Evolutionary conservation across 2,888 invertebrate genomes (phyloP).

Genomic region (Reticulitermes lucifugus): DNA sequence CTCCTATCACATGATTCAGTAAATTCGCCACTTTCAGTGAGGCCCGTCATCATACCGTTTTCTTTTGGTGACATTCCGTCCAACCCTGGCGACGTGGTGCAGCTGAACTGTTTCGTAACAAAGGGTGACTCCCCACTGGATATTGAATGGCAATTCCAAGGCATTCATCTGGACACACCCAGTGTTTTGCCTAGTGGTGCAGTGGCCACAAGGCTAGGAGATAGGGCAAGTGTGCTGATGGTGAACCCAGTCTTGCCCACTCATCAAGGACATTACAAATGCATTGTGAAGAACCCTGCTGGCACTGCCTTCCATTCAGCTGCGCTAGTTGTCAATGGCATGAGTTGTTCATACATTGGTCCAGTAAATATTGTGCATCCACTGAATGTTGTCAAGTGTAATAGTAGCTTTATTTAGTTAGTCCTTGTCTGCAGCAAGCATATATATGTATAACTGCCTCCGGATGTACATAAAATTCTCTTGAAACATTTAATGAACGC

Average conservation of each 20-base stretch:
- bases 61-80: slow-evolving; percentile 72
- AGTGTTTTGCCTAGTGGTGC: slow-evolving; percentile 61
- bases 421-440: background rate
- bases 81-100: slow-evolving; percentile 68
- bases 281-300: slow-evolving; percentile 73
- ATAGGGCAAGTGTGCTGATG: slow-evolving; percentile 75
- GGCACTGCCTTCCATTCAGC: slow-evolving; percentile 72
- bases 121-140: slow-evolving; percentile 78
- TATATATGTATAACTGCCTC: too few species aligned
- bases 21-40: slow-evolving; percentile 59
- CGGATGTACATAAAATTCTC: too few species aligned
- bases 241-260: slow-evolving; percentile 75
- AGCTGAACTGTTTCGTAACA: slow-evolving; percentile 68
- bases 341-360: slow-evolving; percentile 56
- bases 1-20: too few species aligned
- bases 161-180: slow-evolving; percentile 56
- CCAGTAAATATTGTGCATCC: slow-evolving; percentile 23
- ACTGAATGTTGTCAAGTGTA: background rate
- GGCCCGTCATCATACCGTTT: slow-evolving; percentile 67
- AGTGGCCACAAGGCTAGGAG: slow-evolving; percentile 65
- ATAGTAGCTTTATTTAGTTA: background rate
- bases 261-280: slow-evolving; percentile 76
- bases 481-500: too few species aligned
- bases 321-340: slow-evolving; percentile 76
- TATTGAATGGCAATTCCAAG: slow-evolving; percentile 74